Evolutionary conservation across 2,888 invertebrate species (phyloP).

Genomic region (Drosophila ustulata): DNA sequence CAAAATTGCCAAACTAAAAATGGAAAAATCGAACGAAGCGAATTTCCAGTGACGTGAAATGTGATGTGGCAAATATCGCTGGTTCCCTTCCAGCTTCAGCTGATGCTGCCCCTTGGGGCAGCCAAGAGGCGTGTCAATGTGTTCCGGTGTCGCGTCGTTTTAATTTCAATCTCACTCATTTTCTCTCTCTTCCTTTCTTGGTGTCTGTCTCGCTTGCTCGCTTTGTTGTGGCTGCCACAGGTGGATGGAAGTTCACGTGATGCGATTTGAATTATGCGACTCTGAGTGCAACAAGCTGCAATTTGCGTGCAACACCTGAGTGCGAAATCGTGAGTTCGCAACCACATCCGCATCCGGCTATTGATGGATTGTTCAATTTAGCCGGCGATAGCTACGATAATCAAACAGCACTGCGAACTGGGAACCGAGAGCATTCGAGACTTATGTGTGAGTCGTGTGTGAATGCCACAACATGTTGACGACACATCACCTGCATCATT

Average conservation of each 20-base stretch:
- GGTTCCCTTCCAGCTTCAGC: not conserved
- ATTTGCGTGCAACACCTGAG: slow-evolving; percentile 37
- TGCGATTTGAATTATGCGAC: slow-evolving; percentile 64
- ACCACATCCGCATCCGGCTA: slow-evolving; percentile 18
- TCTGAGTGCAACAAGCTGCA: slow-evolving; percentile 63
- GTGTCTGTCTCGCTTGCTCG: not conserved
- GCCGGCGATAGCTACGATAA: slow-evolving; percentile 34
- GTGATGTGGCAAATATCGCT: slow-evolving; percentile 42
- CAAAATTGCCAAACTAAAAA: slow-evolving; percentile 5
- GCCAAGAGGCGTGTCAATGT: slow-evolving; percentile 41
- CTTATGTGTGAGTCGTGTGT: slow-evolving; percentile 51
- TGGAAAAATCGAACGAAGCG: slow-evolving; percentile 18
- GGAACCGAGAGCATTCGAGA: slow-evolving; percentile 22
- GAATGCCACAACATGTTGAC: slow-evolving; percentile 82
- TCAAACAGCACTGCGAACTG: slow-evolving; percentile 24
- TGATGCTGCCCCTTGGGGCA: slow-evolving; percentile 5
- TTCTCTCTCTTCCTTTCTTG: not conserved
- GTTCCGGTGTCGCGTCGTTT: slow-evolving; percentile 48
- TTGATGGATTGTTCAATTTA: slow-evolving; percentile 65
- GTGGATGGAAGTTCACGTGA: slow-evolving; percentile 55
- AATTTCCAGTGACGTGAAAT: slow-evolving; percentile 22
- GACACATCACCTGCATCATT: slow-evolving; percentile 84
- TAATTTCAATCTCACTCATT: slow-evolving; percentile 36
- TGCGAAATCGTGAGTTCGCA: not conserved
- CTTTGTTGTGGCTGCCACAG: slow-evolving; percentile 38